Conservation (phyloP, 2,113 vertebrate genomes). For the Natator depressus region DNA sequence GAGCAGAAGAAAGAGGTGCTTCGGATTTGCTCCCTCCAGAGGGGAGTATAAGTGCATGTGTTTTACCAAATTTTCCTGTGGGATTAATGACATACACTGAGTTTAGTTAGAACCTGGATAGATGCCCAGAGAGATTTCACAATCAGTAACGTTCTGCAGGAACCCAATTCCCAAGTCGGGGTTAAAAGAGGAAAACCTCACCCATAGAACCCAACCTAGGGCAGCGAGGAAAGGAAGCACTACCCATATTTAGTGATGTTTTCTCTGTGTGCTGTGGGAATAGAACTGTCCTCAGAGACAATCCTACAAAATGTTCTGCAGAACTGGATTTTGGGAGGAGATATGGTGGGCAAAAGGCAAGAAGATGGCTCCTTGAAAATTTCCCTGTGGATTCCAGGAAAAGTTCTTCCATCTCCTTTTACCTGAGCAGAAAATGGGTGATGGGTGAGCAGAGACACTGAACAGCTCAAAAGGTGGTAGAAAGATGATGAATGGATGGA, state of each 20-base stretch:
- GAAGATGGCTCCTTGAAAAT: background rate
- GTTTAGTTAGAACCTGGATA: background rate
- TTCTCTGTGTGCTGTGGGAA: background rate
- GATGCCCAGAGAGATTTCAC: background rate
- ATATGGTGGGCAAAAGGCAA: background rate
- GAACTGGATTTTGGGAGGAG: background rate
- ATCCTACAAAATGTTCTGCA: background rate
- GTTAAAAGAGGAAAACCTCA: background rate
- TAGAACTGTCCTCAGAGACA: background rate
- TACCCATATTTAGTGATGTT: background rate
- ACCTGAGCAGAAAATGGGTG: background rate
- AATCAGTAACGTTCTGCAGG: background rate
- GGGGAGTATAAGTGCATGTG: background rate
- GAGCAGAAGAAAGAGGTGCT: background rate
- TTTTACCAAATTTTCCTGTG: background rate
- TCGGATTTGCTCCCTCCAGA: background rate
- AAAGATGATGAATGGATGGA: background rate
- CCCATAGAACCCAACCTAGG: background rate
- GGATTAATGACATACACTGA: background rate
- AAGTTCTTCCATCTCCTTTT: background rate
- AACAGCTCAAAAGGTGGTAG: background rate
- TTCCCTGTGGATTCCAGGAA: background rate
- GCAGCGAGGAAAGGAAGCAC: background rate
- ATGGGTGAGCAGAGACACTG: background rate
- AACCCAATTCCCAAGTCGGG: background rate